Evolutionary conservation across 2,797 vertebrate species (phyloP), one percentile per base, ranked within the genome.

Genomic region (Phrynocephalus vlangalii): DNA sequence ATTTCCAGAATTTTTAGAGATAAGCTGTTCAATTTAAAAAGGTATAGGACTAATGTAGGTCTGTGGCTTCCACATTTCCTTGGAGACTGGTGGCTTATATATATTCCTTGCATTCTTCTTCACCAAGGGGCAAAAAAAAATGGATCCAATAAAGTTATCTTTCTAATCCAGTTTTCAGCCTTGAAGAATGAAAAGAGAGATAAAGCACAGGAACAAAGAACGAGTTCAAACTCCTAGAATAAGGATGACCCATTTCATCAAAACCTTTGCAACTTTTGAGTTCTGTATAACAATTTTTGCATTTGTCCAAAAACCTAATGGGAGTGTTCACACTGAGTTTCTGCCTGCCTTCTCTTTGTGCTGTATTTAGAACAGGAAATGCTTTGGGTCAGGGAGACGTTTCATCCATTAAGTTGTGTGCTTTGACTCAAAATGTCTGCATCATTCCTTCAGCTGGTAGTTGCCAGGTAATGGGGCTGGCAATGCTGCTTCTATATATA

Each of bases 281-380:
- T 87, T 68, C 68, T 80, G 79, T 84, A 79, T 79, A 80, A 88
- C 44, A 28, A 87, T 75, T 88, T 73, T 88, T 84, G 76, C 82
- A 80, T 88, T 84, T 79, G 56, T 79, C 67, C 79, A 84, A 84
- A 88, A 77, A 50, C 70, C 77, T 79, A 80, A 88, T 63, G 33
- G 77, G 33, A 52, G 76, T 79, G 82, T 79, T 88, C 82, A 84
- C 82, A 84, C 52, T 66, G 87, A 80, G 87, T 22, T 80, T 73
- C n/a, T 73, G 13, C 30, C 50, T 24, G 38, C 82, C 33, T 50
- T 2, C 44, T 66, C 33, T 88, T 88, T 84, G 77, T 88, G 77
- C 70, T 67, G 68, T 24, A 84, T 80, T 80, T 79, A 84, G 76
- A 73, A 79, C 38, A 48, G 18, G 82, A 63, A 80, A 73, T 26